Base-by-base conservation (phyloP, 2,888 invertebrate genomes). In the Maniola hyperantus region DNA sequence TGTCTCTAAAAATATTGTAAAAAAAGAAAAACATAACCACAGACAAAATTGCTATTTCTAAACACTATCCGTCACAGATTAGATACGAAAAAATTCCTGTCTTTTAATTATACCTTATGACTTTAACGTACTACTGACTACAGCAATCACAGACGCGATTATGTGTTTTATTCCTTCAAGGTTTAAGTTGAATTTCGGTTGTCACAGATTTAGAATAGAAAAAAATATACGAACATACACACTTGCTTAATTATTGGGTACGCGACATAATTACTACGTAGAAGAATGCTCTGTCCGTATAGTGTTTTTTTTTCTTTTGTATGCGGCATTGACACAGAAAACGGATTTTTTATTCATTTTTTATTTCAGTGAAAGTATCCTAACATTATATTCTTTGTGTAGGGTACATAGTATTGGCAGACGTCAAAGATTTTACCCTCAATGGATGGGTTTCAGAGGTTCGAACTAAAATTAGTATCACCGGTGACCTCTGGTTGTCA, bases 251-350 rank as follows among this genome's bases (percentile, higher is more conserved):
- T 87, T 83, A 81, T 77, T 77, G 76, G 76, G 76, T 82, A 74
- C 79, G 80, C 82, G 87, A 87, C 85, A 85, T 86, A 85, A 87
- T 87, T 86, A 80, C 83, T 73, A 69, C 75, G 75, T 73, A 73
- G 72, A 65, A 63, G 58, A 58, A 65, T 59, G 68, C 68, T 74
- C 63, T 55, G 63, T 68, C 67, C 72, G 76, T 67, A 72, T 75
- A 74, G 75, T 74, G 76, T 78, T 77, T 79, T 72, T 74, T 78
- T 74, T 76, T 77, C 78, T 77, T 77, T 77, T 73, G 74, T 66
- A 78, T 77, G 67, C 59, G 46, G 46, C 60, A 68, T 71, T 68
- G 61, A 78, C 72, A 71, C 73, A 67, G 57, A 61, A 66, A 46
- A 54, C 36, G 26, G 50, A n/a, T 74, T 76, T 74, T 75, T 42